Evolutionary conservation across 2,797 vertebrate species (phyloP), one percentile per base, ranked within the genome.

Genomic region (Trachurus trachurus): DNA sequence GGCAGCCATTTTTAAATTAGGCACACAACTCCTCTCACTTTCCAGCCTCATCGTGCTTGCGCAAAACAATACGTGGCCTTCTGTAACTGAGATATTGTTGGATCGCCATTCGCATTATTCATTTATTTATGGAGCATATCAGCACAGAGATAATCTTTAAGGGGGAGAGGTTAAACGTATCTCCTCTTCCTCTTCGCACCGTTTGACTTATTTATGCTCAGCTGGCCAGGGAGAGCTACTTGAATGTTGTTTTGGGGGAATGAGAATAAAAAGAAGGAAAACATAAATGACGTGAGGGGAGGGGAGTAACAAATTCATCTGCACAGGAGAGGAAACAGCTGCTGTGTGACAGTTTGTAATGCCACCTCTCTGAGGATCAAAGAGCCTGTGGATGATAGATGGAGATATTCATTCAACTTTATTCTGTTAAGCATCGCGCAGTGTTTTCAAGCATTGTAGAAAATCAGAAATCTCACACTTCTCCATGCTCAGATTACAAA

Each of bases 331-430:
- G 74, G 81, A 87, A 88, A 60, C 84, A 81, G 66, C 85, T 86
- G 83, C 85, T 66, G 52, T 37, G 39, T 76, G 77, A 79, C 83
- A 79, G 75, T 79, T 62, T 81, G 63, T 59, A 72, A 84, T 54
- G 69, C 49, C 79, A 74, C 76, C 71, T 81, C 78, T 74, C 74
- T 54, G 40, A 61, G 83, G 81, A 89, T 89, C 87, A 90, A 90
- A 85, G 74, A 47, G 44, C 49, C 57, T 7, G 31, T 34, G 37
- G 65, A 81, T 80, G 57, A 17, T 63, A 29, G 57, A 85, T 71
- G 50, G 78, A 82, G 37, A 90, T 61, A 39, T 82, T 69, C 76
- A 78, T 80, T 88, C 69, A 66, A 83, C 49, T 81, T 62, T 58
- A 80, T 81, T 83, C 71, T 67, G 40, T 81, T 67, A 52, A 61